Base-by-base conservation (phyloP, 2,113 vertebrate species). In the Heterocephalus glaber region DNA sequence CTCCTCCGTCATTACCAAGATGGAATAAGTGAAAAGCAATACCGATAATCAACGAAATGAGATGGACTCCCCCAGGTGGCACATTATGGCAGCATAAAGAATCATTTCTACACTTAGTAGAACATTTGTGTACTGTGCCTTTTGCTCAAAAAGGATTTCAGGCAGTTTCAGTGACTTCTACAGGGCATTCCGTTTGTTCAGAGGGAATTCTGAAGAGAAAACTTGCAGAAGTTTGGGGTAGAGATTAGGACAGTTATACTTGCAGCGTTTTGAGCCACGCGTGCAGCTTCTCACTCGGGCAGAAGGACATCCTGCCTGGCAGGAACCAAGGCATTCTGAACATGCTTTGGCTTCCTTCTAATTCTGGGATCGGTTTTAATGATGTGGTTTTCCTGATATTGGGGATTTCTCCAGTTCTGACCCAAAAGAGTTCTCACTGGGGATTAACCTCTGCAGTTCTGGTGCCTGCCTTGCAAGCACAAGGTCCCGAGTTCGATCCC, bases 71-170 rank as follows among this genome's bases (percentile, higher is more conserved):
- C 52, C 44, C 12, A 90, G 26, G 49, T 19, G 86, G 30, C 49
- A 85, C 81, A 77, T 88, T 52, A 52, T 24, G 33, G 41, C n/a
- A 52, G 38, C n/a, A 54, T 24, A 60, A 10, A 16, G 14, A 26
- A 9, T 49, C 41, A 56, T 66, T 79, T 80, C 61, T 6, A 1
- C 12, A 70, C 58, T 35, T 87, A 66, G 17, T 11, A 44, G 20
- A 17, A 44, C 11, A 72, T 30, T 92, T 66, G 41, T 70, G 63
- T 88, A 60, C 30, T 87, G 10, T 66, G 30, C 11, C 74, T 58
- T 61, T 47, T 28, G 79, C 86, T 84, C 77, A 47, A 58, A 82
- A 94, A 83, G 17, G 24, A 77, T 94, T 89, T 85, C 60, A 86
- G 68, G 20, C 44, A 28, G 52, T 26, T 60, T 84, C 41, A 44